These are phyloP conservation scores for Dendronephthya gigantea DNA, from an alignment of 64 coral and sea anemone genomes.

Conservation along the genomic window DNA sequence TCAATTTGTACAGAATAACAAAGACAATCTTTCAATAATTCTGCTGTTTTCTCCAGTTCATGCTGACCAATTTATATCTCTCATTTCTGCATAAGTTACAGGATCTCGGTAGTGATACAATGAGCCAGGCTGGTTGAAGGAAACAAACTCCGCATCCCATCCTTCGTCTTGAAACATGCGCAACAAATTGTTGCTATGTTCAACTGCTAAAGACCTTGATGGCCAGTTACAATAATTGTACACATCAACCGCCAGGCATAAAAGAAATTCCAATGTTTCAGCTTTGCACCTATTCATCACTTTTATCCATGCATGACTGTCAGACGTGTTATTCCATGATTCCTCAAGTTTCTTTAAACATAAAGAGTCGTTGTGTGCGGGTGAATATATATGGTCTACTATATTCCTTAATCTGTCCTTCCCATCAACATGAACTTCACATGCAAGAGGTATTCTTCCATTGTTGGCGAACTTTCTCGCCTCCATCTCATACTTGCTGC, in stretches of 20 bases:
- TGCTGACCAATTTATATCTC: background rate
- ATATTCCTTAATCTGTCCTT: background rate
- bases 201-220: background rate
- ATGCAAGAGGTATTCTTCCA: constrained; percentile 6
- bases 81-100: constrained; percentile 8
- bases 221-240: constrained; percentile 2
- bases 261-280: background rate
- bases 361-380: background rate
- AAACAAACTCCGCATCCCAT: background rate
- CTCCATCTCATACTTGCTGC: background rate
- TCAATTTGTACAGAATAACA: background rate
- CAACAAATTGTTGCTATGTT: background rate
- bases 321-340: background rate
- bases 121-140: constrained; percentile 1
- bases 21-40: background rate
- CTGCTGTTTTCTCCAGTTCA: background rate
- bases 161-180: background rate
- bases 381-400: background rate
- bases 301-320: background rate
- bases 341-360: background rate
- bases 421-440: background rate
- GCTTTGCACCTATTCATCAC: background rate
- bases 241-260: background rate
- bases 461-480: background rate
- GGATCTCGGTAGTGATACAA: background rate